Evolutionary conservation across 1,140 invertebrate genomes (phyloP), one percentile per base, ranked within the genome.

Genomic region (Drosophila ananassae): DNA sequence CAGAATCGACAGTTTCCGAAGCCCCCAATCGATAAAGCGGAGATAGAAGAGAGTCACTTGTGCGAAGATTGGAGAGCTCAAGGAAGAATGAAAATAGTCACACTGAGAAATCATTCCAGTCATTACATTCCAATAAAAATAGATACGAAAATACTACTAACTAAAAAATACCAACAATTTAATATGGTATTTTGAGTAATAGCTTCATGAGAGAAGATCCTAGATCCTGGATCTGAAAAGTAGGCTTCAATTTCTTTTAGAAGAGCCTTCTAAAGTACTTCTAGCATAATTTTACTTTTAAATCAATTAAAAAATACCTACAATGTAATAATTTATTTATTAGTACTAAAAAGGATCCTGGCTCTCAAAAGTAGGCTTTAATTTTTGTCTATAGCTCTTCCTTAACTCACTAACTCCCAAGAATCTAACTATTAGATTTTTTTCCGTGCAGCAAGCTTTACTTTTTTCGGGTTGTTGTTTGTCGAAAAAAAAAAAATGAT

Each of bases 1-100:
- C 58, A 73, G 63, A 73, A 83, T 83, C 79, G 75, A 79, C 79
- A 66, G 60, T 83, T 73, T 76, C 74, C 64, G 63, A 82, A 58
- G 66, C 59, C 56, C 69, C 56, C 71, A 72, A 89, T 79, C 66
- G 80, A 82, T 83, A 64, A 84, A 67, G 66, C 64, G 51, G 59
- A 69, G 44, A 73, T 57, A 73, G 50, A 51, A 73, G 56, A 56
- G 54, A 47, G 44, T 56, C 41, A 84, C 81, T 84, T 84, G 80
- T 79, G 76, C 68, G 79, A 84, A 84, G 60, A 50, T 68, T 24
- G 41, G 1, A 6, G 25, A 28, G 41, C 41, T 44, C 51, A 50
- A 66, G 46, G 21, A 64, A 44, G 30, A 68, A 48, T 44, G 34
- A 63, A 28, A 62, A 50, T 61, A 81, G 1, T 48, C 47, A 67